phyloP scores from a whole-genome alignment of 1,140 invertebrate species.

The Drosophila chauvacae region DNA sequence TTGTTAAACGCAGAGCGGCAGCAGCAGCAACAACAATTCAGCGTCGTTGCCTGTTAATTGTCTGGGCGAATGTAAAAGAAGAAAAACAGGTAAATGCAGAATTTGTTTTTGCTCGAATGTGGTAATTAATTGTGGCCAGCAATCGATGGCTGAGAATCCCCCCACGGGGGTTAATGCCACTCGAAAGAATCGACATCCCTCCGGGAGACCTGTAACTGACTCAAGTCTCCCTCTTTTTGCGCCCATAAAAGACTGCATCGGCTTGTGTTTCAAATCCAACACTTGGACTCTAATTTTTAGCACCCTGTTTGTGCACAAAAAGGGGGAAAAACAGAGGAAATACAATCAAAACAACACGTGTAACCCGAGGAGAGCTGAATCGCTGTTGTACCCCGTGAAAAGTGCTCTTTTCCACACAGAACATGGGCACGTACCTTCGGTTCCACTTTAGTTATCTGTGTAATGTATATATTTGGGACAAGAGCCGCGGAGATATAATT shows the following conservation, averaged over 20 bases:
- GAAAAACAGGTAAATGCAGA: conserved; percentile 81
- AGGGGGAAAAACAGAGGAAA: neutral
- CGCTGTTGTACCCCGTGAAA: neutral
- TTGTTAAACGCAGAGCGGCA: conserved; percentile 67
- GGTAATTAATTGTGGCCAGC: conserved; percentile 67
- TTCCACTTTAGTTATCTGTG: conserved; percentile 25
- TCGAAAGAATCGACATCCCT: conserved; percentile 1
- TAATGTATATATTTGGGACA: conserved; percentile 24
- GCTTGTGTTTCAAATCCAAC: conserved; percentile 6
- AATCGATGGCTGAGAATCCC: conserved; percentile 33
- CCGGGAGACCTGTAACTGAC: conserved; percentile 4
- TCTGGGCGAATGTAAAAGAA: conserved; percentile 72
- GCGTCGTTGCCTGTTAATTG: conserved; percentile 59
- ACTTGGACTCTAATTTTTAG: conserved; percentile 27
- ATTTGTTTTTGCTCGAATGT: conserved; percentile 54
- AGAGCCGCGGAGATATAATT: conserved; percentile 14
- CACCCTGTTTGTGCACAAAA: neutral
- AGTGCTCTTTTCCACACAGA: conserved; percentile 3
- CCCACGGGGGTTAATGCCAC: conserved; percentile 55
- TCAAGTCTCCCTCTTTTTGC: neutral
- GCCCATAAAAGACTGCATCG: neutral
- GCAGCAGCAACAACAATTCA: conserved; percentile 15
- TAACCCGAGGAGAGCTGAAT: neutral
- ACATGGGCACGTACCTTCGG: conserved; percentile 13
- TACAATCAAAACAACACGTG: conserved; percentile 4